Evolutionary conservation across 2,113 vertebrate species (phyloP).

Genomic region (Tapirus terrestris): DNA sequence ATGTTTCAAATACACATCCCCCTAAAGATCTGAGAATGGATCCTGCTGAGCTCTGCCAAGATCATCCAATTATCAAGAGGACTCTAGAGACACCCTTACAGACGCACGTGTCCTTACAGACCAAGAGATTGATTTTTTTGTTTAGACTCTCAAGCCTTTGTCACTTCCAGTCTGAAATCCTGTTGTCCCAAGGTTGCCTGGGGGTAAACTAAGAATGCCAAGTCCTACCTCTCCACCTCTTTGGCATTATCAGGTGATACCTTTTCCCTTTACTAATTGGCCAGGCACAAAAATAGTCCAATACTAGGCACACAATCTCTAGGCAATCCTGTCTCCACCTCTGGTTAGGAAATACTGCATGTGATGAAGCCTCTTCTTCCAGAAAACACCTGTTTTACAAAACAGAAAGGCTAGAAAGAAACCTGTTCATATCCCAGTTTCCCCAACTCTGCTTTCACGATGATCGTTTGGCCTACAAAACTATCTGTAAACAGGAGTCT

Average conservation of each 20-base stretch:
- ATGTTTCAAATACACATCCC: neutral
- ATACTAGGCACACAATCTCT: neutral
- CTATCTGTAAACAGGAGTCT: neutral
- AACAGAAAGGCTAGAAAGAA: neutral
- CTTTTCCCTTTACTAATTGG: neutral
- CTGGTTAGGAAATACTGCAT: neutral
- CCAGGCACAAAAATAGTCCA: neutral
- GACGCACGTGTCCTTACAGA: neutral
- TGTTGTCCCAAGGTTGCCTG: neutral
- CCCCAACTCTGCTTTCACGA: neutral
- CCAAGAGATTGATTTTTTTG: neutral
- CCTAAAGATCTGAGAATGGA: neutral
- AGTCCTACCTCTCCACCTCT: accelerated
- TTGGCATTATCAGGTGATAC: neutral
- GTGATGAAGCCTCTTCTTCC: neutral
- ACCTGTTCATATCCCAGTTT: neutral
- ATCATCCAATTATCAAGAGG: neutral
- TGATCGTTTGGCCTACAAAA: neutral
- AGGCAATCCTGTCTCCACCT: neutral
- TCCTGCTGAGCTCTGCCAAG: neutral
- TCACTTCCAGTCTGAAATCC: neutral
- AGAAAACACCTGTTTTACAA: neutral
- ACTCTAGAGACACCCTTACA: neutral
- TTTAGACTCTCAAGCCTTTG: neutral
- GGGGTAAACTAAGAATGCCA: neutral